These are phyloP conservation scores for Potorous gilbertii DNA, from an alignment of 2,797 vertebrate genomes.

Conservation along the genomic window DNA sequence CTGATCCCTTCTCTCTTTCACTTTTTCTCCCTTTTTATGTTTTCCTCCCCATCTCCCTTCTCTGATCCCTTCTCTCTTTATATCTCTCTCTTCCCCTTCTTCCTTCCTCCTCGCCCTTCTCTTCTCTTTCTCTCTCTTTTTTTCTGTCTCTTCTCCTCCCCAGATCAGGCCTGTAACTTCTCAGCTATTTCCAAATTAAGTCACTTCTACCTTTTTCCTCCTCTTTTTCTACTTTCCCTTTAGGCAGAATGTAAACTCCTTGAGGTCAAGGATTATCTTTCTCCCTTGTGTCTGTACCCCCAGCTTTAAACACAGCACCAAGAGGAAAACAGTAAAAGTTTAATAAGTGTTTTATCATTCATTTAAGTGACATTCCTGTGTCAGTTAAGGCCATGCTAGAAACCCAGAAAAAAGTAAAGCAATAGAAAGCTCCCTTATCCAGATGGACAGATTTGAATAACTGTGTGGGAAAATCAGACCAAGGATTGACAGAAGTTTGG, in stretches of 20 bases:
- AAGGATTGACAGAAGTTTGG: constrained; percentile 97
- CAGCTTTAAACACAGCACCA: background rate
- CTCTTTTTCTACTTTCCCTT: background rate
- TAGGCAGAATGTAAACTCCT: background rate
- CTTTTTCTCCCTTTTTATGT: too few relatives aligned
- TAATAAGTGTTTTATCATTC: background rate
- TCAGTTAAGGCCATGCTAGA: background rate
- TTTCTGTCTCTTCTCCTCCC: too few relatives aligned
- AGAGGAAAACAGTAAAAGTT: background rate
- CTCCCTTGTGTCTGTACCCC: background rate
- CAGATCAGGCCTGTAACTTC: background rate
- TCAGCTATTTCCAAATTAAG: background rate
- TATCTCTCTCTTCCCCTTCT: background rate
- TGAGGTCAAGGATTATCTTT: background rate
- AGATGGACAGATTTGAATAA: constrained; percentile 95
- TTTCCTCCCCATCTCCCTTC: too few relatives aligned
- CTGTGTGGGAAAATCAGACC: constrained; percentile 95
- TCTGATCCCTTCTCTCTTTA: too few relatives aligned
- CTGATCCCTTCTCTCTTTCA: too few relatives aligned
- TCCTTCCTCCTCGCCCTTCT: background rate
- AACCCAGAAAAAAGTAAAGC: constrained; percentile 98
- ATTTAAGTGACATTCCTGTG: background rate
- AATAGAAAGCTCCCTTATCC: constrained; percentile 98
- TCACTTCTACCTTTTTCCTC: background rate
- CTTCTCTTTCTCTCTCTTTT: too few relatives aligned